These are phyloP conservation scores for Lerista edwardsae DNA, from an alignment of 2,797 vertebrate species.

Conservation along the genomic window DNA sequence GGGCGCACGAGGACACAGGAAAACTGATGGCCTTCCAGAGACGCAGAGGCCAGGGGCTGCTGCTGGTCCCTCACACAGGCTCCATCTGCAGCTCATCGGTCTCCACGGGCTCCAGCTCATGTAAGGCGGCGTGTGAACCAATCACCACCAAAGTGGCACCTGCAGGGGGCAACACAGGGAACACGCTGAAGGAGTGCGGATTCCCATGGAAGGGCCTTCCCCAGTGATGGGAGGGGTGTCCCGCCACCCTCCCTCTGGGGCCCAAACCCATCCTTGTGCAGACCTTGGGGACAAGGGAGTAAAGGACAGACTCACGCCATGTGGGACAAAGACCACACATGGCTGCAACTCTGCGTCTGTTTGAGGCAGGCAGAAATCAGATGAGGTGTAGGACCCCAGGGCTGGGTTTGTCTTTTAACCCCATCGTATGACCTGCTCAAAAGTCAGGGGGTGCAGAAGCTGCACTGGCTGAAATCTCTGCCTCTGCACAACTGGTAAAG, in stretches of 20 bases:
- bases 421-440: neutral
- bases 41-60: too few relatives aligned
- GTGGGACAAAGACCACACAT: neutral
- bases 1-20: too few relatives aligned
- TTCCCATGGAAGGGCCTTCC: neutral
- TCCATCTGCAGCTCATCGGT: constrained; percentile 87
- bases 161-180: constrained; percentile 53
- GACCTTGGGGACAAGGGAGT: neutral
- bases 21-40: fast-evolving
- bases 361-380: neutral
- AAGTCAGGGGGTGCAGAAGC: neutral
- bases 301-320: neutral
- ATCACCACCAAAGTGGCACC: constrained; percentile 91
- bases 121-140: constrained; percentile 89
- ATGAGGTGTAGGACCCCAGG: neutral
- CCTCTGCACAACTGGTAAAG: too few relatives aligned
- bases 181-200: neutral
- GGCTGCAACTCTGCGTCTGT: neutral
- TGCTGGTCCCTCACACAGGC: constrained; percentile 76
- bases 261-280: neutral
- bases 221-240: too few relatives aligned
- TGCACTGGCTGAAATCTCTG: too few relatives aligned
- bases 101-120: constrained; percentile 79
- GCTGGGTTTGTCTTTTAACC: neutral
- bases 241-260: neutral